A percentile compares a stretch with the other conserved stretches of the same genome.
phyloP scores from a whole-genome alignment of 2,797 vertebrate species.

The Danio albolineatus region DNA sequence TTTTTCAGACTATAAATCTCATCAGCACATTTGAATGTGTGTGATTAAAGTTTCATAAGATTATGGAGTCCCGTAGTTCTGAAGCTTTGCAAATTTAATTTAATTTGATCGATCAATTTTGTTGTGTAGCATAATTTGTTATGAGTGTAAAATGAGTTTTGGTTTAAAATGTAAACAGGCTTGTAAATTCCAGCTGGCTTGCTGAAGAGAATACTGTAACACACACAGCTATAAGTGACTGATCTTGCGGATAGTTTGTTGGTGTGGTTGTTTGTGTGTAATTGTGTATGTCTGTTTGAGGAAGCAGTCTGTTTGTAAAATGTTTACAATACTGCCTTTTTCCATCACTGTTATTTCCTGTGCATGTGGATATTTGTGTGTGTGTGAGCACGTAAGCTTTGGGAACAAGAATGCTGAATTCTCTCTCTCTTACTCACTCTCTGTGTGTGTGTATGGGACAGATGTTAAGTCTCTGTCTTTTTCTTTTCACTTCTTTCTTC shows the following conservation, averaged over 20 bases:
- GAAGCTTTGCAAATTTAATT: neutral
- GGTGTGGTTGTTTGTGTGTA: slow-evolving; percentile 26
- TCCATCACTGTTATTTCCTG: slow-evolving; percentile 55
- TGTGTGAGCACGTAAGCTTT: slow-evolving; percentile 48
- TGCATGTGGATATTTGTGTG: slow-evolving; percentile 48
- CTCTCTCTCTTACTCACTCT: too few relatives aligned
- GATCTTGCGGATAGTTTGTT: neutral
- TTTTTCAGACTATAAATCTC: neutral
- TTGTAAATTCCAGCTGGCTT: neutral
- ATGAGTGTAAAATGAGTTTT: neutral
- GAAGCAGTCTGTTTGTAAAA: slow-evolving; percentile 55
- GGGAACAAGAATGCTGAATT: slow-evolving; percentile 48
- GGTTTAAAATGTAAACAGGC: slow-evolving; percentile 1
- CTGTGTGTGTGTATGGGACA: slow-evolving; percentile 39
- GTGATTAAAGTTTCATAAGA: neutral
- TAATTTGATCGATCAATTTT: neutral
- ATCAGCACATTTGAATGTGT: slow-evolving; percentile 3
- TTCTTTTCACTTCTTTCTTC: slow-evolving; percentile 43
- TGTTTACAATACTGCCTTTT: slow-evolving; percentile 55
- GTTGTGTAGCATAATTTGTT: slow-evolving; percentile 14
- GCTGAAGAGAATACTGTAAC: neutral
- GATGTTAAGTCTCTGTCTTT: slow-evolving; percentile 51
- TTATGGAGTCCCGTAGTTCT: neutral
- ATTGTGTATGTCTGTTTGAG: slow-evolving; percentile 45
- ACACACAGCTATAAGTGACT: slow-evolving; percentile 2